phyloP scores from a whole-genome alignment of 2,113 vertebrate genomes.

The Silurus glanis region DNA sequence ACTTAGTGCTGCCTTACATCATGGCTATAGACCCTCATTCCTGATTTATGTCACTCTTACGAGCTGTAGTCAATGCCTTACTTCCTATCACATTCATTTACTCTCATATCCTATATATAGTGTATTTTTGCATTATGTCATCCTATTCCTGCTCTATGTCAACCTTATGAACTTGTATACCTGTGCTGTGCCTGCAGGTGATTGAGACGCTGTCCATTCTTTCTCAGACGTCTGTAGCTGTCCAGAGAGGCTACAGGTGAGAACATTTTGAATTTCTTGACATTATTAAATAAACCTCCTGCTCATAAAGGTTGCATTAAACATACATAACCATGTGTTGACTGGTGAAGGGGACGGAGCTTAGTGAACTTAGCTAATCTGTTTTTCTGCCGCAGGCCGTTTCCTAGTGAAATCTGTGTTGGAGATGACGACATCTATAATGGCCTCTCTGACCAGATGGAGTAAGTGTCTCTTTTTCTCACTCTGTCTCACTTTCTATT shows the following conservation, averaged over 20 bases:
- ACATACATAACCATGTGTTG: background rate
- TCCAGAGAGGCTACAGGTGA: slow-evolving; percentile 49
- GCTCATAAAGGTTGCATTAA: background rate
- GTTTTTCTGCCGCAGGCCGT: slow-evolving; percentile 71
- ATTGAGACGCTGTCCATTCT: slow-evolving; percentile 45
- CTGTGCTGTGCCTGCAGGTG: slow-evolving; percentile 26
- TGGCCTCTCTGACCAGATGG: slow-evolving; percentile 88
- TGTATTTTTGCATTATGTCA: background rate
- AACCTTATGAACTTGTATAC: background rate
- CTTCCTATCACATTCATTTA: no score
- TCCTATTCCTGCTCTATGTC: background rate
- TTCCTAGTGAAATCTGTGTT: slow-evolving; percentile 78
- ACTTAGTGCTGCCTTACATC: background rate
- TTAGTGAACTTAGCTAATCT: background rate
- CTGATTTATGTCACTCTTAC: background rate
- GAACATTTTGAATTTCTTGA: background rate
- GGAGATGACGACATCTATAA: slow-evolving; percentile 88
- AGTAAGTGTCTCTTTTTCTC: slow-evolving; percentile 75
- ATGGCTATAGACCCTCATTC: background rate
- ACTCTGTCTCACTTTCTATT: background rate
- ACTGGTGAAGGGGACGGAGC: background rate
- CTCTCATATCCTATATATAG: background rate
- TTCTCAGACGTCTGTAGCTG: slow-evolving; percentile 17
- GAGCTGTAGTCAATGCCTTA: background rate
- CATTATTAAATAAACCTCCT: background rate